Base-by-base conservation (phyloP, 2,888 invertebrate species). In the Cerastoderma edule region DNA sequence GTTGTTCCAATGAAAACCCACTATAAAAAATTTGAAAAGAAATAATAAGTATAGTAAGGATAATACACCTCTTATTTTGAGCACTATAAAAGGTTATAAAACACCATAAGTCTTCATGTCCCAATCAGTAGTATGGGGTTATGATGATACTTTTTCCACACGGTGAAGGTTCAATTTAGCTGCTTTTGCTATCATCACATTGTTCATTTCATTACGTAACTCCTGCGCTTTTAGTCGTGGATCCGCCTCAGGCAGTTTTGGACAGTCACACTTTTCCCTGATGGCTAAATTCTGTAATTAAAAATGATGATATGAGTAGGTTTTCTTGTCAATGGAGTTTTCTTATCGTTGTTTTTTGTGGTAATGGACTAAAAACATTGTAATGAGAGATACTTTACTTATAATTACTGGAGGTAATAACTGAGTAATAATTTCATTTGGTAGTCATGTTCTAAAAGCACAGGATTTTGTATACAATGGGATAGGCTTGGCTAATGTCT, bases 251-350 rank as follows among this genome's bases (percentile, higher is more conserved):
- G 87, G 83, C 27, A 92, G 75, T 10, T 67, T 64, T 0, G 89
- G 87, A 75, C 92, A 92, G 22, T 85, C 79, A 75, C 85, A 87
- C 8, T 75, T 73, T 10, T 67, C 68, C 44, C 91, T 82, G 35
- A 87, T 66, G 57, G 85, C 73, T 19, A 89, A 30, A 24, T 88
- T 87, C 91, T 91, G 75, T 22, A 80, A 81, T 2, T 30, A 50
- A 50, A 60, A 60, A 50, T n/a, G n/a, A n/a, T n/a, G n/a, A n/a
- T n/a, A n/a, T n/a, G n/a, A n/a, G n/a, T n/a, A n/a, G n/a, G 6
- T 22, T 56, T 30, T 46, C 30, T 53, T 46, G 27, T 24, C 6
- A 33, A 72, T 33, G 5, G 46, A 46, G n/a, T 46, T 19, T 1
- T 46, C 19, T 3, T 10, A 39, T 8, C 8, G 16, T 8, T 10